phyloP scores from a whole-genome alignment of 2,113 vertebrate genomes.

The Vimba vimba region DNA sequence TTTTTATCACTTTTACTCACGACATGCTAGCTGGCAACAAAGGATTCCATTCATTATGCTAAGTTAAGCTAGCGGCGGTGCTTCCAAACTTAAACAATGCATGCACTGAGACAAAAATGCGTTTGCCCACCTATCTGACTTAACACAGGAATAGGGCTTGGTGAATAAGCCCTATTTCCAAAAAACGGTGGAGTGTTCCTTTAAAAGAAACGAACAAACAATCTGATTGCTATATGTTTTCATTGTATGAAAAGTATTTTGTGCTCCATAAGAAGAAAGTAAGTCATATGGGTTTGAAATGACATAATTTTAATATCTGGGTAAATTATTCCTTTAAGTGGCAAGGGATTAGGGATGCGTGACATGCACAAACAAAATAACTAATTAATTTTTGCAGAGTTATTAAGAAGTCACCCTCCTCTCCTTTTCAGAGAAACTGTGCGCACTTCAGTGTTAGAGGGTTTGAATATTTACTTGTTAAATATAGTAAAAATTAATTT shows the following conservation, averaged over 20 bases:
- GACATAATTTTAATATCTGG: background rate
- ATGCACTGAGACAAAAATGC: too few relatives aligned
- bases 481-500: background rate
- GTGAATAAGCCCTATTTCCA: too few relatives aligned
- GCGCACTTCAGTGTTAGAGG: background rate
- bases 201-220: too few relatives aligned
- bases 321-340: background rate
- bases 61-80: too few relatives aligned
- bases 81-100: too few relatives aligned
- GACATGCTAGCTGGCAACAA: too few relatives aligned
- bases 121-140: too few relatives aligned
- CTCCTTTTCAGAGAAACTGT: background rate
- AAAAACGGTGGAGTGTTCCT: too few relatives aligned
- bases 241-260: background rate
- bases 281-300: background rate
- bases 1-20: too few relatives aligned
- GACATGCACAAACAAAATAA: conserved; percentile 17
- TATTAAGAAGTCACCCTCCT: background rate
- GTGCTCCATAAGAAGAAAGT: background rate
- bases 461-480: conserved; percentile 7
- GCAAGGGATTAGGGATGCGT: background rate
- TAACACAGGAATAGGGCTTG: too few relatives aligned
- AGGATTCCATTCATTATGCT: too few relatives aligned
- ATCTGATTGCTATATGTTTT: background rate
- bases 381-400: background rate